phyloP scores from a whole-genome alignment of 2,113 vertebrate genomes.

The Notothenia coriiceps region DNA sequence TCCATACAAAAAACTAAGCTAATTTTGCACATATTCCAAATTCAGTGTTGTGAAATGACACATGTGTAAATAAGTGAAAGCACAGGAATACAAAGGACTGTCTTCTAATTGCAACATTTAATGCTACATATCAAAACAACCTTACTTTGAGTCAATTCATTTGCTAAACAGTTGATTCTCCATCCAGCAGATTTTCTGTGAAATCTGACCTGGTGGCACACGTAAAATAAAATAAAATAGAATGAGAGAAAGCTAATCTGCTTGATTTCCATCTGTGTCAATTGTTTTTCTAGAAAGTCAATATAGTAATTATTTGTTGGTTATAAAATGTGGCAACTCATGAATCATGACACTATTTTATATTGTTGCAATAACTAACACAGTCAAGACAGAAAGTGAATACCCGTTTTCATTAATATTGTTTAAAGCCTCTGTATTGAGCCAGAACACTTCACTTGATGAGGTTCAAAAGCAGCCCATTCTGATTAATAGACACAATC shows the following conservation, averaged over 20 bases:
- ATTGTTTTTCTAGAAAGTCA: background rate
- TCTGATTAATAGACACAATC: conserved; percentile 35
- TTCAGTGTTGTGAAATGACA: too few relatives aligned
- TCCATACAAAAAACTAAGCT: background rate
- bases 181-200: background rate
- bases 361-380: background rate
- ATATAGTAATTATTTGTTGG: background rate
- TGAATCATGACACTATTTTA: background rate
- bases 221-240: background rate
- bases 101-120: background rate
- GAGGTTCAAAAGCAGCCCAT: conserved; percentile 1
- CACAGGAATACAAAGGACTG: background rate
- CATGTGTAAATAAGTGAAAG: background rate
- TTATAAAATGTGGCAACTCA: background rate
- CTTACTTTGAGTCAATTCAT: background rate
- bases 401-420: background rate
- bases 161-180: background rate
- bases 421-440: too few relatives aligned
- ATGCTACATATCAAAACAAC: background rate
- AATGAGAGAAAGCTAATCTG: background rate
- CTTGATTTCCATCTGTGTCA: background rate
- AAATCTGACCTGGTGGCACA: background rate
- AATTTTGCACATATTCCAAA: background rate
- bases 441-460: background rate
- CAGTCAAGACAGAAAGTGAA: background rate